phyloP scores from a whole-genome alignment of 1,140 invertebrate genomes.

The Carcinoscorpius rotundicauda region DNA sequence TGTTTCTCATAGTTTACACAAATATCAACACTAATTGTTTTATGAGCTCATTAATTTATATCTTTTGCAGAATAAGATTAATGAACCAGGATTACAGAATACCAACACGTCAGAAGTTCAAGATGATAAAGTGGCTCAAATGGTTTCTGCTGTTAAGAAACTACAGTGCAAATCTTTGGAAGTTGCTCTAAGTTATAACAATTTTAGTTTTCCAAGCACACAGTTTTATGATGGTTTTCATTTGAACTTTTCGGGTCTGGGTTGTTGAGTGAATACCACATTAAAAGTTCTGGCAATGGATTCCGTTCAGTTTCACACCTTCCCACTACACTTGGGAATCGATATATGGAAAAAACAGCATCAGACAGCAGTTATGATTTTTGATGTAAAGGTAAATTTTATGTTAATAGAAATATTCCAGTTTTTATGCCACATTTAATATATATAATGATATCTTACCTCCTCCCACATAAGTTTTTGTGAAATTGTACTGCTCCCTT shows the following conservation, averaged over 20 bases:
- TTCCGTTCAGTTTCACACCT: conserved; percentile 50
- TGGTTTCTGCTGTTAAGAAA: background rate
- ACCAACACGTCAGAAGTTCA: background rate
- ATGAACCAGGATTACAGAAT: no score
- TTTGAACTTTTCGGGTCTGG: conserved; percentile 32
- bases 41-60: no score
- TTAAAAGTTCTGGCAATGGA: conserved; percentile 57
- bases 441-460: no score
- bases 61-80: no score
- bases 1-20: no score
- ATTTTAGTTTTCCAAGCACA: conserved; percentile 22
- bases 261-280: conserved; percentile 49
- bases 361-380: conserved; percentile 53
- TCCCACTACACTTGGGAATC: conserved; percentile 54
- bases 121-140: background rate
- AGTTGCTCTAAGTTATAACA: conserved; percentile 22
- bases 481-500: no score
- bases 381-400: conserved; percentile 51
- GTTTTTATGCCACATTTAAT: no score
- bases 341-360: conserved; percentile 35
- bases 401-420: no score
- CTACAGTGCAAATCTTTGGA: conserved; percentile 18
- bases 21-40: no score
- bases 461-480: no score
- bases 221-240: conserved; percentile 5